Conservation (phyloP, 2,113 vertebrate genomes). For the Sorex fumeus region DNA sequence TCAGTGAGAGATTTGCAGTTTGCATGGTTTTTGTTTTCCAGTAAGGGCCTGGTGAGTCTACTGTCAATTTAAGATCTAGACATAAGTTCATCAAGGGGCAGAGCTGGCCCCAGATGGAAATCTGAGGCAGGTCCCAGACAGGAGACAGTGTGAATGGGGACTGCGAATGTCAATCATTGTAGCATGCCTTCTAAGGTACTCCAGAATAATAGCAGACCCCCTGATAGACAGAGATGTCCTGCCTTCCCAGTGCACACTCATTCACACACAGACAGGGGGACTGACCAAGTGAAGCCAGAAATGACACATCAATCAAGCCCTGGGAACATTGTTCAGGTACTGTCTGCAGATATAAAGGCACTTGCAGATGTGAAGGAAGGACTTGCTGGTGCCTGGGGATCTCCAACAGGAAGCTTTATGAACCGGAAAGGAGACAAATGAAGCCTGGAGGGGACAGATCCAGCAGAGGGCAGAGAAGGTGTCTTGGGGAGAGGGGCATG, state of each 20-base stretch:
- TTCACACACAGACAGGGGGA: background rate
- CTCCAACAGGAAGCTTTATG: too few species aligned
- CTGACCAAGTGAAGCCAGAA: background rate
- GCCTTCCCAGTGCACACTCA: background rate
- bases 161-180: background rate
- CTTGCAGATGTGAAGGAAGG: too few species aligned
- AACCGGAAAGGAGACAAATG: too few species aligned
- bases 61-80: background rate
- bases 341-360: background rate
- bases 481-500: background rate
- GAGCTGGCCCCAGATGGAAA: background rate
- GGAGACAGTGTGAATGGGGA: background rate
- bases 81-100: background rate
- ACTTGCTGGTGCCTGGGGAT: background rate
- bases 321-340: background rate
- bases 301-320: background rate
- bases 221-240: too few species aligned
- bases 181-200: too few species aligned
- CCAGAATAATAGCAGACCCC: too few species aligned
- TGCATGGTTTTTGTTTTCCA: background rate
- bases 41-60: background rate
- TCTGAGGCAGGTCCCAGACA: background rate
- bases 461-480: background rate
- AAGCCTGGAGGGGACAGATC: background rate
- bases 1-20: background rate